Percentiles rank a stretch among this genome's conserved stretches.
Conservation (phyloP, 2,113 vertebrate genomes). For the Rhynchomys soricoides region DNA sequence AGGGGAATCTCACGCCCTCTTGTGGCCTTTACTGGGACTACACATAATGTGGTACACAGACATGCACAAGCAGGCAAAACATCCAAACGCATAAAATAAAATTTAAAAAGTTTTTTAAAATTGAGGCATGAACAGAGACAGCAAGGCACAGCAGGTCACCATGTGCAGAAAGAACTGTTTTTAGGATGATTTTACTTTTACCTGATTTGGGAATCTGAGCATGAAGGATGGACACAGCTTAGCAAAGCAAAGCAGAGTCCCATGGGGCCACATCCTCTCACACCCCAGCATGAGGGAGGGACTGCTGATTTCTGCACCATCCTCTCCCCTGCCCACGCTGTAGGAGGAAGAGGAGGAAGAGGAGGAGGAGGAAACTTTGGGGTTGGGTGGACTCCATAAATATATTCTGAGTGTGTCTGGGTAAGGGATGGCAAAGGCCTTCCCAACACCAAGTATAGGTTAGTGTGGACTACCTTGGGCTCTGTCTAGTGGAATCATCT, state of each 20-base stretch:
- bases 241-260: not conserved
- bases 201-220: no score
- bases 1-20: not conserved
- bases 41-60: not conserved
- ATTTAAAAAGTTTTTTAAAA: not conserved
- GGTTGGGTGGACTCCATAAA: not conserved
- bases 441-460: not conserved
- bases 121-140: not conserved
- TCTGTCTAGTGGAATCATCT: not conserved
- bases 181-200: not conserved
- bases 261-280: not conserved
- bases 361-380: not conserved
- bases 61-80: not conserved
- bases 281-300: not conserved
- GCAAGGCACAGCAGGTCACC: not conserved
- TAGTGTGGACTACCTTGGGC: not conserved
- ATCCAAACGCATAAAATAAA: not conserved
- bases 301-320: no score
- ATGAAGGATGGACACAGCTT: not conserved
- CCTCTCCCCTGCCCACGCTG: no score
- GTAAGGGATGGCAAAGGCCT: not conserved
- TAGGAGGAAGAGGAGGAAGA: not conserved
- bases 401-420: not conserved
- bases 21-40: not conserved
- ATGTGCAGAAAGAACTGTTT: not conserved